Evolutionary conservation across 2,888 invertebrate species (phyloP), one percentile per base, ranked within the genome.

Genomic region (Scelioninae gen. 1): DNA sequence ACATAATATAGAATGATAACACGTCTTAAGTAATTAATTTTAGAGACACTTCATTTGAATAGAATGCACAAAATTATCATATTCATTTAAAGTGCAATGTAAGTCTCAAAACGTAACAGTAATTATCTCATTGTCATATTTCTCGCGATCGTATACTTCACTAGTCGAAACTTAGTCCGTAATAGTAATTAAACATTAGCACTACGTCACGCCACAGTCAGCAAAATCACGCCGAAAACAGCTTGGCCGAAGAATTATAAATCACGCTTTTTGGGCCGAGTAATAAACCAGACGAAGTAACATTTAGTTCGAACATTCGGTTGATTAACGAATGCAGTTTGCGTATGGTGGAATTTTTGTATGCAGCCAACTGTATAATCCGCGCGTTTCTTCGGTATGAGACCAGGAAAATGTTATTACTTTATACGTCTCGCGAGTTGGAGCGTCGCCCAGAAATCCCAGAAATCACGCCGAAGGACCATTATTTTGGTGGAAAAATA

Each of bases 401-500:
- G 65, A 66, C n/a, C 68, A 65, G 75, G 55, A 79, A 69, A 65
- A 74, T 75, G 74, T 75, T 83, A 83, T 85, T 87, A 84, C 85
- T 87, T 85, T 71, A 81, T 80, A 85, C 83, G 84, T 86, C 80
- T 82, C 82, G 71, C 82, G 84, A 86, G 85, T 86, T 86, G 87
- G 86, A 87, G 82, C 85, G 74, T 80, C 83, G 87, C 87, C 87
- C 86, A 84, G 75, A 80, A 78, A 84, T 86, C 85, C 83, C 85
- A 84, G 80, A 76, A 80, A 84, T 86, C 85, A 80, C 76, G 76
- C 79, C 32, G 6, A 58, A 75, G 76, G 75, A 34, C 83, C 83
- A 84, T 87, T 86, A 86, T 86, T 87, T 86, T 84, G 84, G 72
- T 58, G 69, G 82, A 85, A 85, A 86, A 85, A 85, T 85, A 87